A percentile compares a stretch with the other conserved stretches of the same genome.
These are phyloP conservation scores for Guaruba guarouba DNA, from an alignment of 2,113 vertebrate genomes.

Conservation along the genomic window DNA sequence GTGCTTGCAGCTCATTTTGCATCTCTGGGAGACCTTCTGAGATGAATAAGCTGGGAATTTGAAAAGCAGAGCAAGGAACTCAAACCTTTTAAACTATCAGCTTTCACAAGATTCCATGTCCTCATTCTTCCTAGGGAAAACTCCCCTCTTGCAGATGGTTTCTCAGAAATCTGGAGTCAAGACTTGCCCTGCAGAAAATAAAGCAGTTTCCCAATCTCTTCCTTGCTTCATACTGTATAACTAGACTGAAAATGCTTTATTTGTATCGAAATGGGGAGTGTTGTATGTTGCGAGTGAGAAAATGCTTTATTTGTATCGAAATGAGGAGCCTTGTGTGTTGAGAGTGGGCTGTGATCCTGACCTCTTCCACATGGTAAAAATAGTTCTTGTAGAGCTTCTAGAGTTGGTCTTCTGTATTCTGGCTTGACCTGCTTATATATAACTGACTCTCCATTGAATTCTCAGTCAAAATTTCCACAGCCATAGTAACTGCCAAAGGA, in stretches of 20 bases:
- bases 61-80: neutral
- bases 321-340: neutral
- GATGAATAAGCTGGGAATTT: neutral
- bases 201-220: neutral
- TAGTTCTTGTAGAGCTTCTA: neutral
- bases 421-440: slow-evolving; percentile 51
- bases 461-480: slow-evolving; percentile 47
- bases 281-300: neutral
- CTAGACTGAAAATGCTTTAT: neutral
- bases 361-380: neutral
- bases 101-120: neutral
- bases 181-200: neutral
- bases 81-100: neutral
- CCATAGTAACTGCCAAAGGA: slow-evolving; percentile 41
- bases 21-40: neutral
- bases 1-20: neutral
- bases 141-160: neutral
- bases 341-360: neutral
- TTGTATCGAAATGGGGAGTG: neutral
- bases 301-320: neutral
- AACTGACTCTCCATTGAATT: slow-evolving; percentile 40
- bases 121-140: neutral
- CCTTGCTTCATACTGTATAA: neutral
- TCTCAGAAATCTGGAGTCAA: neutral
- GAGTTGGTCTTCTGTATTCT: slow-evolving; percentile 30